Conservation (phyloP, 2,888 invertebrate genomes). For the Aphodius granarius region DNA sequence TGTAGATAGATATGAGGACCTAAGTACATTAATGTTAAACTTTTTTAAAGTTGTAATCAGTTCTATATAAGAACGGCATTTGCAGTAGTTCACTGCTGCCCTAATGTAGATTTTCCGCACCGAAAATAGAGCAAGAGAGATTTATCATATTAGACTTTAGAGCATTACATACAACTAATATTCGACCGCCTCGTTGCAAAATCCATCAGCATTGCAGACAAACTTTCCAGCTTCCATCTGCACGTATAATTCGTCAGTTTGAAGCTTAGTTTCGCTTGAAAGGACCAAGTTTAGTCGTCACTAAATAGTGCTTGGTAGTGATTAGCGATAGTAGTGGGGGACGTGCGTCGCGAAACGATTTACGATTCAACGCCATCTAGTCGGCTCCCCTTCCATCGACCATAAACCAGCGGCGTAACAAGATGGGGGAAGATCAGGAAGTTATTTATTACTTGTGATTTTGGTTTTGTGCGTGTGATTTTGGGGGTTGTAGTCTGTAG, state of each 20-base stretch:
- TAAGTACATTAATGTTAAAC: too few relatives aligned
- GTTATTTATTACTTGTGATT: neutral
- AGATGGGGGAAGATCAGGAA: neutral
- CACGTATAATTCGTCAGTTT: conserved; percentile 31
- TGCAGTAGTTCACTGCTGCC: too few relatives aligned
- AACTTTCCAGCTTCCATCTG: conserved; percentile 11
- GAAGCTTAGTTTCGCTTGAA: conserved; percentile 32
- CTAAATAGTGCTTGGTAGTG: conserved; percentile 31
- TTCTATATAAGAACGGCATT: too few relatives aligned
- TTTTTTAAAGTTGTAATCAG: too few relatives aligned
- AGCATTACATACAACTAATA: neutral
- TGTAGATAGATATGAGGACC: too few relatives aligned
- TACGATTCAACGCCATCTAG: conserved; percentile 2
- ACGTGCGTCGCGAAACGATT: neutral
- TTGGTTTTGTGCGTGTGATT: neutral
- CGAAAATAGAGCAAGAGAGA: too few relatives aligned
- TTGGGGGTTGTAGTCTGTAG: neutral
- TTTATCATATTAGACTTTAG: too few relatives aligned
- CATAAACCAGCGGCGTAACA: conserved; percentile 1
- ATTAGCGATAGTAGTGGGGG: conserved; percentile 24
- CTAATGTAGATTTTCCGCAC: too few relatives aligned
- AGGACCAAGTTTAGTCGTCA: conserved; percentile 29
- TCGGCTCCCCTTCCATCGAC: neutral
- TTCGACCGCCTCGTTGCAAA: neutral
- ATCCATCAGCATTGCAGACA: conserved; percentile 4